These are phyloP conservation scores for Echiichthys vipera DNA, from an alignment of 2,797 vertebrate genomes.

Conservation along the genomic window DNA sequence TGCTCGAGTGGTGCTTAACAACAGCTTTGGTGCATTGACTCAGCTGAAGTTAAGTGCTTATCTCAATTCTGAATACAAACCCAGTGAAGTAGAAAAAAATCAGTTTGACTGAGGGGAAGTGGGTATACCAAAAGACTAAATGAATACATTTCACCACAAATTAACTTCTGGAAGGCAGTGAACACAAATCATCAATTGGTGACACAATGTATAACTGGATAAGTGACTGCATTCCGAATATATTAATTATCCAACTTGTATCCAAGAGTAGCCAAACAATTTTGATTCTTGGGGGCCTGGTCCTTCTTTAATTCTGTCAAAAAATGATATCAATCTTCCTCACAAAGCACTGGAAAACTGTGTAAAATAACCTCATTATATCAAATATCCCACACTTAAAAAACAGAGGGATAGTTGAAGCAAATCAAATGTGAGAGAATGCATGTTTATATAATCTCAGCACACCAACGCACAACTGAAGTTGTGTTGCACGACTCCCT, in stretches of 20 bases:
- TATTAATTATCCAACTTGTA: conserved; percentile 46
- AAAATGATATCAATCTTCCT: conserved; percentile 26
- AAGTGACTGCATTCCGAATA: conserved; percentile 22
- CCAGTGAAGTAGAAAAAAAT: conserved; percentile 44
- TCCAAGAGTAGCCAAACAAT: conserved; percentile 2
- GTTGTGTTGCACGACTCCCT: conserved; percentile 42
- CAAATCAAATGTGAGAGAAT: conserved; percentile 47
- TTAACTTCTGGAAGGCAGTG: conserved; percentile 36
- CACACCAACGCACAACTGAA: conserved; percentile 50
- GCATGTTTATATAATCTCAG: conserved; percentile 59
- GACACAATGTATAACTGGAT: conserved; percentile 19
- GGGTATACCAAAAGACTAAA: conserved; percentile 26
- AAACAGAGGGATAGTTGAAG: conserved; percentile 28
- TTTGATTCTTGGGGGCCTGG: conserved; percentile 3
- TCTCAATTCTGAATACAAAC: conserved; percentile 48
- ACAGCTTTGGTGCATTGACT: conserved; percentile 43
- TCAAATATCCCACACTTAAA: conserved; percentile 43
- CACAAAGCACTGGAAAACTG: conserved; percentile 21
- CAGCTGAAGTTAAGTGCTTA: conserved; percentile 36
- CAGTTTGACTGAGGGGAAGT: conserved; percentile 25
- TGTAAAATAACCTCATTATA: conserved; percentile 56
- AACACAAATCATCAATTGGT: conserved; percentile 40
- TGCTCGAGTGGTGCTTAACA: conserved; percentile 49
- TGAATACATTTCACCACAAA: conserved; percentile 43
- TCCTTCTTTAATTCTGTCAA: conserved; percentile 41